These are phyloP conservation scores for Prionace glauca DNA, from an alignment of 2,797 vertebrate species.

Conservation along the genomic window DNA sequence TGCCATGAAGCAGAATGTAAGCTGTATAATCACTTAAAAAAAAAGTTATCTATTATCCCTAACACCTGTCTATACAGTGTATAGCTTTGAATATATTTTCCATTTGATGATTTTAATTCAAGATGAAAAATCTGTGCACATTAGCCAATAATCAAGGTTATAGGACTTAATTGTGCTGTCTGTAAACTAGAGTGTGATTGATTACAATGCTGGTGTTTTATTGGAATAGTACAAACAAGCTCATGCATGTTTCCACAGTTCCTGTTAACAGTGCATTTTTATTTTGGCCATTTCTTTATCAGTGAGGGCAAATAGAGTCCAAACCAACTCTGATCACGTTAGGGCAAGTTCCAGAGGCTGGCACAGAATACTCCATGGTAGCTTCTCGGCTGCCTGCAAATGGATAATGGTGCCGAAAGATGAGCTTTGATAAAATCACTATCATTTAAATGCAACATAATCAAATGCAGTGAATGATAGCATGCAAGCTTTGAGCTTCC, in stretches of 20 bases:
- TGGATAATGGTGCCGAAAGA: neutral
- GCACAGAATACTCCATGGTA: neutral
- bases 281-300: neutral
- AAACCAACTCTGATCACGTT: neutral
- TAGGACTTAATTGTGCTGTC: neutral
- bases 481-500: neutral
- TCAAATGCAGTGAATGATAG: neutral
- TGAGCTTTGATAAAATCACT: neutral
- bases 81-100: neutral
- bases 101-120: neutral
- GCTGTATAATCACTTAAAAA: neutral
- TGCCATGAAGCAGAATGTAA: neutral
- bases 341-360: neutral
- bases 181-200: neutral
- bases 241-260: neutral
- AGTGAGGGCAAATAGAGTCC: neutral
- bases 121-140: neutral
- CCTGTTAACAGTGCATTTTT: neutral
- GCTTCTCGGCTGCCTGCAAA: neutral
- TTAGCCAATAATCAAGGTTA: neutral
- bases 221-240: neutral
- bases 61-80: neutral
- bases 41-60: neutral
- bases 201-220: neutral
- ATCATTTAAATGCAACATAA: neutral